These are phyloP conservation scores for Lycocerus yunnanus DNA, from an alignment of 2,888 invertebrate genomes.

Conservation along the genomic window DNA sequence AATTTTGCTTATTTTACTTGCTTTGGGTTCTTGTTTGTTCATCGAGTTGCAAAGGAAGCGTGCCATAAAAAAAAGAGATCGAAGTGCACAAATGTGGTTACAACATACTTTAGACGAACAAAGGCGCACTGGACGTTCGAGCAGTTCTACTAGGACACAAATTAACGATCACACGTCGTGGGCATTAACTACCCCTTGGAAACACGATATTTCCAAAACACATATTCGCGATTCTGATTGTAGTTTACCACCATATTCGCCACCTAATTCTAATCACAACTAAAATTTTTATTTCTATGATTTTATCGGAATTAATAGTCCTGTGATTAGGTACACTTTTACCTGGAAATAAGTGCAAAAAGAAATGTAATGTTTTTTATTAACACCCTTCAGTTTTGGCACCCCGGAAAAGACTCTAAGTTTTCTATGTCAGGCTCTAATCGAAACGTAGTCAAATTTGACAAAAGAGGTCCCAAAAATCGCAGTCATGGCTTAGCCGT, in stretches of 20 bases:
- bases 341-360: too few species aligned
- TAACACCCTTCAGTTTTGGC: too few species aligned
- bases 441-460: too few species aligned
- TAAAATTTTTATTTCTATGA: neutral
- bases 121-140: conserved; percentile 26
- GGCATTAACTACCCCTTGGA: conserved; percentile 37
- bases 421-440: too few species aligned
- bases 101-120: conserved; percentile 30
- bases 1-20: conserved; percentile 37
- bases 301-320: too few species aligned
- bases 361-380: too few species aligned
- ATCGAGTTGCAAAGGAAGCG: conserved; percentile 40
- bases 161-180: conserved; percentile 36
- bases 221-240: neutral
- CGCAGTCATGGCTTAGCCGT: too few species aligned
- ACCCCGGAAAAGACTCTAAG: too few species aligned
- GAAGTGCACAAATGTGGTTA: conserved; percentile 37
- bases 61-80: conserved; percentile 36
- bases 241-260: neutral
- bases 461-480: too few species aligned
- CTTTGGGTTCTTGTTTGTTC: conserved; percentile 38
- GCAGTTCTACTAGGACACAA: conserved; percentile 31
- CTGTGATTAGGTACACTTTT: too few species aligned
- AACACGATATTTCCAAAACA: conserved; percentile 21
- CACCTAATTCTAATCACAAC: neutral